phyloP scores from a whole-genome alignment of 2,888 invertebrate genomes.

The Achlya flavicornis region DNA sequence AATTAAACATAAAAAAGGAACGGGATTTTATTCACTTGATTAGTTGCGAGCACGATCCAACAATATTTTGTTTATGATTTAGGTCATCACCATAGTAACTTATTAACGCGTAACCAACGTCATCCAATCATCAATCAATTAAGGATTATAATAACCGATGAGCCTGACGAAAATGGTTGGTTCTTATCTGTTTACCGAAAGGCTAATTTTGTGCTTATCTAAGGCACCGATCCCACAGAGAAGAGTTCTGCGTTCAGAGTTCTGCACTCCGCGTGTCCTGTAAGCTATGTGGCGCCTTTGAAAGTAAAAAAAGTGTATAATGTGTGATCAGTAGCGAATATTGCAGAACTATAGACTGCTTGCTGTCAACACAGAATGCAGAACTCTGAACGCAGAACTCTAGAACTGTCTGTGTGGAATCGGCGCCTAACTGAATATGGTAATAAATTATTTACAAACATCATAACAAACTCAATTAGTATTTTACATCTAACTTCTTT shows the following conservation, averaged over 20 bases:
- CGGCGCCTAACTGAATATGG: not conserved
- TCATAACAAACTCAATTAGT: too few species aligned
- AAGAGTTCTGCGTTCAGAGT: too few species aligned
- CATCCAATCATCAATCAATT: slow-evolving; percentile 10
- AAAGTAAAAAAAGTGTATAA: too few species aligned
- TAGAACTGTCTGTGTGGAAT: too few species aligned
- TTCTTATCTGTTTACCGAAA: not conserved
- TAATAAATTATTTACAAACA: not conserved
- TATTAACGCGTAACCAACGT: slow-evolving; percentile 11
- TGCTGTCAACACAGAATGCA: too few species aligned
- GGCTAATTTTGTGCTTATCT: not conserved
- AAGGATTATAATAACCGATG: not conserved
- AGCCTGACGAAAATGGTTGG: not conserved
- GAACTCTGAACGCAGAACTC: too few species aligned
- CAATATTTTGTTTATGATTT: slow-evolving; percentile 12
- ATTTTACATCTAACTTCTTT: too few species aligned
- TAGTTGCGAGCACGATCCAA: not conserved
- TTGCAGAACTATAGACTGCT: too few species aligned
- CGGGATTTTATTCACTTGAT: slow-evolving; percentile 11
- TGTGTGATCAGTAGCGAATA: too few species aligned
- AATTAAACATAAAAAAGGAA: slow-evolving; percentile 24
- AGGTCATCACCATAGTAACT: slow-evolving; percentile 17
- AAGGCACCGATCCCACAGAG: too few species aligned
- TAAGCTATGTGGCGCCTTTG: too few species aligned
- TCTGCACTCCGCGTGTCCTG: too few species aligned